Evolutionary conservation across 2,888 invertebrate genomes (phyloP), one percentile per base, ranked within the genome.

Genomic region (Tenodera sinensis): DNA sequence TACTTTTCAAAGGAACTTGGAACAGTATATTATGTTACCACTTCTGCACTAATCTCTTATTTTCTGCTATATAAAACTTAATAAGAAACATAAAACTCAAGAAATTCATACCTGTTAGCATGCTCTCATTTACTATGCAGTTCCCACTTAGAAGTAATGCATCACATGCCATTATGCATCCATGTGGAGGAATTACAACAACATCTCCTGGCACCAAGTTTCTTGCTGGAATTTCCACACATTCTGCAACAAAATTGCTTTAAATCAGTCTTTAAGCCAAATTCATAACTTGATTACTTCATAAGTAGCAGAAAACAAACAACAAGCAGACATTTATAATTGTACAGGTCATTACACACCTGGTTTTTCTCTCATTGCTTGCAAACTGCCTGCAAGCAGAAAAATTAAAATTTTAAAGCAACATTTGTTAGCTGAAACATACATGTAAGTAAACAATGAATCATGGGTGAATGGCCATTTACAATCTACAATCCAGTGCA

Each of bases 41-140:
- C 0, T 7, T 7, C 34, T 42, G 12, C 42, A 12, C 42, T 7
- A 12, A 42, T 42, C 42, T 42, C 2, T 12, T 12, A 12, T 9
- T 42, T 42, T 1, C 42, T 42, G 42, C 0, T 42, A 12, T 12
- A 42, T 9, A 12, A 34, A 9, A 42, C 42, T 12, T 1, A 42
- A 12, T 42, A 12, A 9, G 1, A 42, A 42, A 71, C 54, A 71
- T 71, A 71, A 71, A 0, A 71, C 54, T 71, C 20, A 71, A 83
- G 12, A 15, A n/a, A n/a, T 88, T 27, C 34, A 42, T 91, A 97
- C 97, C 98, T 90, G 99, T 99, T 3, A 99, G 95, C 98, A 98
- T 98, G 90, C 98, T 97, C 94, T 99, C 99, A 92, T 99, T 98
- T 34, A 99, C 95, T 91, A 99, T 98, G 91, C 98, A 98, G 91